Percentiles rank a stretch among this genome's conserved stretches.
Conservation (phyloP, 2,797 vertebrate species). For the Phataginus tricuspis region DNA sequence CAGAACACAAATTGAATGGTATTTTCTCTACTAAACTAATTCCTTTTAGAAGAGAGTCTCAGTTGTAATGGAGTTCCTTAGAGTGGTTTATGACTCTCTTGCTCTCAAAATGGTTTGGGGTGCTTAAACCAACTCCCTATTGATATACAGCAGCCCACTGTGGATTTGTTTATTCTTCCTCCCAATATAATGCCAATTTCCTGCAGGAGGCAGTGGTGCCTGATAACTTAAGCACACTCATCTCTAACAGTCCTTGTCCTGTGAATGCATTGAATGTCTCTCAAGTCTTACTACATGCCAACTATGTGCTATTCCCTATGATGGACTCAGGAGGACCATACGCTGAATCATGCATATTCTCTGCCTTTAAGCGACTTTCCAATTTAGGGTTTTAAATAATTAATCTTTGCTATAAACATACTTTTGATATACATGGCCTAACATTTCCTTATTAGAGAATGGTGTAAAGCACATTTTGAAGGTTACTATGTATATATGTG, state of each 20-base stretch:
- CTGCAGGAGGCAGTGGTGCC: background rate
- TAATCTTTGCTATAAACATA: background rate
- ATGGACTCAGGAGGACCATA: background rate
- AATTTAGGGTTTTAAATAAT: background rate
- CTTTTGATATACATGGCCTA: background rate
- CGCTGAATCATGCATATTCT: background rate
- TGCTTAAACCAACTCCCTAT: background rate
- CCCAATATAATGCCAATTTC: background rate
- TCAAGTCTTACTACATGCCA: background rate
- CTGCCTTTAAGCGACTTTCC: background rate
- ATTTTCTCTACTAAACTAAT: background rate
- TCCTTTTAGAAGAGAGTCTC: background rate
- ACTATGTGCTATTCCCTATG: fast-evolving
- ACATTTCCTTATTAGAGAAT: background rate
- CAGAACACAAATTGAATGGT: background rate
- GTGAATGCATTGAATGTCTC: background rate
- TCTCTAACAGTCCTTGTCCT: background rate
- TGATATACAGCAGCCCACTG: background rate
- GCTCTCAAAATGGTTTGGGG: background rate
- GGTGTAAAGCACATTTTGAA: background rate
- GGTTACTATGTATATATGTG: background rate
- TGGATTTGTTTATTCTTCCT: background rate
- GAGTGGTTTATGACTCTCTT: background rate
- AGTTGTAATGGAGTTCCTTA: background rate
- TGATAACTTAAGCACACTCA: background rate